Evolutionary conservation across 2,888 invertebrate species (phyloP), one percentile per base, ranked within the genome.

Genomic region (Teleiodes luculella): DNA sequence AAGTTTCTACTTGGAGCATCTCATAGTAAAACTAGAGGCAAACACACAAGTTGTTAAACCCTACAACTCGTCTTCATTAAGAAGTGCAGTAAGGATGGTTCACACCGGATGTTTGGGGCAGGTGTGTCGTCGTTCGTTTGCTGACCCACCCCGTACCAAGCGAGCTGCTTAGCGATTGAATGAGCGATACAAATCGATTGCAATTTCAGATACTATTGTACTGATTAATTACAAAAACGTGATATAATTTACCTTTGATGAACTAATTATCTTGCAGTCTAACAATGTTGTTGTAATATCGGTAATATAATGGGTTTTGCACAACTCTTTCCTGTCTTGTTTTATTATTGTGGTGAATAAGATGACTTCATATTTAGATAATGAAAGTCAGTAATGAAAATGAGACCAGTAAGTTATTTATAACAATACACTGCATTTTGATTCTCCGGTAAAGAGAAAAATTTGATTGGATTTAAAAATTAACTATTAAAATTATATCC

Each of bases 91-190:
- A 63, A 64, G 58, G 62, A 52, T 13, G 43, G 43, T 43, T 43
- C 43, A 66, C 63, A 66, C 74, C 76, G 76, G 76, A 76, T 73
- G 68, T 63, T 56, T 62, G 67, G 66, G 70, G 72, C 80, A 76
- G 76, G 76, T 83, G 83, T 80, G n/a, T n/a, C n/a, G n/a, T n/a
- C n/a, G n/a, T n/a, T n/a, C 72, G 70, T 43, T 28, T 10, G 18
- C 72, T 72, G 70, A 68, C 72, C 68, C 61, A 56, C 68, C 60
- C 58, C 52, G 64, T 67, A 71, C 71, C 56, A 68, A 52, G 65
- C 55, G 20, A 33, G 33, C 33, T 8, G 33, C 4, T 3, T n/a
- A 46, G 50, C 36, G 50, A 30, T 54, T 53, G 49, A 33, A 49
- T 36, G 36, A 35, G 30, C 35, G 49, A 59, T 49, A 33, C 13